These are phyloP conservation scores for Nycticryphes semicollaris DNA, from an alignment of 2,113 vertebrate genomes.

Conservation along the genomic window DNA sequence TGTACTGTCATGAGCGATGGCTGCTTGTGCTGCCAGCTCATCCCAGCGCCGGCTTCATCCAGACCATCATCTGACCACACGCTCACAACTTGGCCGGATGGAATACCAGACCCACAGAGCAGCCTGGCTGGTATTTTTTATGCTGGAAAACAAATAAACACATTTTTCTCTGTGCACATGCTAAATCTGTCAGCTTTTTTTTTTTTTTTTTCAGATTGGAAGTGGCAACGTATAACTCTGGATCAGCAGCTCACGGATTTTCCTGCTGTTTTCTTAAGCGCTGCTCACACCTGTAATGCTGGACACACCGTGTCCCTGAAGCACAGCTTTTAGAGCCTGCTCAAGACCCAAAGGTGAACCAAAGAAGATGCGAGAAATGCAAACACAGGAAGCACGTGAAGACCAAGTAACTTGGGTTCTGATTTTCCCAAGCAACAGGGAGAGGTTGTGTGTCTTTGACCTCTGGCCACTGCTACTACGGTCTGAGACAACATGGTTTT, in stretches of 20 bases:
- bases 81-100: not conserved
- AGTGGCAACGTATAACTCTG: not conserved
- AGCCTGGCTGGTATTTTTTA: not conserved
- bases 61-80: too few relatives aligned
- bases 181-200: not conserved
- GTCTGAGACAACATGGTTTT: not conserved
- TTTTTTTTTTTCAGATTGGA: not conserved
- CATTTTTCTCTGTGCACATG: not conserved
- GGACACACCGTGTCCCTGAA: not conserved
- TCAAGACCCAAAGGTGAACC: not conserved
- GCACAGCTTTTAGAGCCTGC: not conserved
- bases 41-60: not conserved
- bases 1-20: accelerated
- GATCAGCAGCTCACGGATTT: not conserved
- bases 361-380: not conserved
- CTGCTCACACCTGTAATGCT: not conserved
- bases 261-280: not conserved
- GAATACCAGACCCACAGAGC: not conserved
- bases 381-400: not conserved
- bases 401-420: not conserved
- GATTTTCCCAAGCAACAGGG: too few relatives aligned
- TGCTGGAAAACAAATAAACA: not conserved
- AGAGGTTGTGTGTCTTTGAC: too few relatives aligned
- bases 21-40: not conserved
- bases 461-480: not conserved